Base-by-base conservation (phyloP, 2,888 invertebrate genomes). In the Aspidiotus destructor region DNA sequence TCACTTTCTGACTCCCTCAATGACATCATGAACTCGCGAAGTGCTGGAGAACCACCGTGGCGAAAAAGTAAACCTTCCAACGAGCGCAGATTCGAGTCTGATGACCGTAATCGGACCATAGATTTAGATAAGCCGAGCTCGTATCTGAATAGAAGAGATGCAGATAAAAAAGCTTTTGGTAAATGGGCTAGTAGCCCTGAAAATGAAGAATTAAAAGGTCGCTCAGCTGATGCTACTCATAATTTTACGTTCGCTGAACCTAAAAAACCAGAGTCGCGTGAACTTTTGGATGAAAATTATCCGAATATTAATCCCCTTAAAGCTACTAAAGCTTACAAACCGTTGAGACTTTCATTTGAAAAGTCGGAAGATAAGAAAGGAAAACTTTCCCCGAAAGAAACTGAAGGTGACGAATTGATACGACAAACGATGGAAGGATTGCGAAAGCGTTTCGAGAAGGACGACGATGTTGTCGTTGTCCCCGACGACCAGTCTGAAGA, bases 201-300 rank as follows among this genome's bases (percentile, higher is more conserved):
- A 3, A 28, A 41, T 7, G 57, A 58, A 44, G 17, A 65, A 8
- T 10, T 0, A 0, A 41, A 42, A n/a, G 8, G 10, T 13, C 17
- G 44, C 7, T 13, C 41, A 10, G 11, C 1, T 8, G 28, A 28
- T 28, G 28, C 28, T 28, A 5, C 5, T 28, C 28, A 28, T 28
- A 28, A 28, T 28, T 28, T 28, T 5, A 28, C 28, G 28, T 28
- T 28, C 28, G 40, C 55, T 5, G 42, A 57, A 13, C 3, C 60
- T 10, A 10, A 17, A 11, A 60, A 60, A 13, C 16, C 6, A 7
- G 16, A 40, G 9, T 41, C 15, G 17, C 41, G 17, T 16, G 65
- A 65, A 57, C 15, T 65, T 6, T 55, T 65, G 16, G 65, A 57
- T 41, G 65, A 65, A 17, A 65, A 65, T 13, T 65, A 65, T n/a